Base-by-base conservation (phyloP, 2,797 vertebrate genomes). In the Sylvilagus floridanus region DNA sequence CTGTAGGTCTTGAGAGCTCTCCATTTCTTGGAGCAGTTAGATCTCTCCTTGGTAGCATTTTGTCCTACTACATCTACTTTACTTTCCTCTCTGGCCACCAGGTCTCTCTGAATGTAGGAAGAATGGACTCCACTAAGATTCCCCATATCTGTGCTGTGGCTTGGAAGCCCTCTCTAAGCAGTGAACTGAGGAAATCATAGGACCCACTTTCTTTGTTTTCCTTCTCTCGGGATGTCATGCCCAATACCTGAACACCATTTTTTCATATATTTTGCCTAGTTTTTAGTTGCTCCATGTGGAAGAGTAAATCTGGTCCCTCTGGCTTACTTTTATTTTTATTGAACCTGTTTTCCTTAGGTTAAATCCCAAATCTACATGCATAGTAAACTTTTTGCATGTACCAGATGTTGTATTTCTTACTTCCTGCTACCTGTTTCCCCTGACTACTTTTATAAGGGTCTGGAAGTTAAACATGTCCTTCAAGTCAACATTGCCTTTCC, bases 211-310 rank as follows among this genome's bases (percentile, higher is more conserved):
- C 42, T 82, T 68, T 71, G 32, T 77, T 77, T 87, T 21, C 4
- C 24, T 22, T 71, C 17, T 93, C n/a, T 90, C 14, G 57, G 12
- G 11, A 65, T 77, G 19, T 30, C 35, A n/a, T 62, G 37, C 37
- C 26, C 42, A 83, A 6, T 75, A 8, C 83, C 69, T 71, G 19
- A 71, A 69, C 93, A 26, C 6, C 7, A 30, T 52, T 93, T 73
- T 68, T 83, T 60, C 50, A 83, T 87, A 35, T 37, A 50, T 87
- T 93, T 76, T 90, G 42, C 63, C 21, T 87, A 83, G 42, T n/a
- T 83, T 91, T 82, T 65, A 71, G 6, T 82, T 57, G 63, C 24
- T 66, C 32, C 12, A 32, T 57, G 2, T 76, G 24, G 54, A 90
- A 82, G 32, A 42, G 24, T 90, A 82, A 86, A 71, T 72, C 54